These are phyloP conservation scores for Hippolais icterina DNA, from an alignment of 2,113 vertebrate species.

Conservation along the genomic window DNA sequence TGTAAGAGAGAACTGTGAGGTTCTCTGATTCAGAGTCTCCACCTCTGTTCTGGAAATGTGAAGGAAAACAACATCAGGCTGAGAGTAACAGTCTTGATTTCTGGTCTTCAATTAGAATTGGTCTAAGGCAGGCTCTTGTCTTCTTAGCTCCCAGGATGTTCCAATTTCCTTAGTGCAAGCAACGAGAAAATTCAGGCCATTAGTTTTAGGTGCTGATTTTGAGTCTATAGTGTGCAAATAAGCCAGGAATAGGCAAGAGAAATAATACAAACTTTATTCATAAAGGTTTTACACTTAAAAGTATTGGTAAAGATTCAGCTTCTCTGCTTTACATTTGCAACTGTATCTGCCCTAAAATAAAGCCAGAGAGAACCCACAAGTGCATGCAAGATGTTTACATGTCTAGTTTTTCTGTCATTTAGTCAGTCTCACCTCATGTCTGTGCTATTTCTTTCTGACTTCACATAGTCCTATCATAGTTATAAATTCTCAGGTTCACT, in stretches of 20 bases:
- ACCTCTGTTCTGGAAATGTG: neutral
- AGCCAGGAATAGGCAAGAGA: neutral
- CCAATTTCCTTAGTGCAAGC: neutral
- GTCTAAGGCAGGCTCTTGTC: neutral
- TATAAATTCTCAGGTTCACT: neutral
- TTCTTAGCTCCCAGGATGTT: neutral
- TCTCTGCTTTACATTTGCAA: neutral
- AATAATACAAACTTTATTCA: neutral
- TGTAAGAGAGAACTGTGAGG: neutral
- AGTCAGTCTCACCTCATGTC: neutral
- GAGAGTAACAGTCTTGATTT: neutral
- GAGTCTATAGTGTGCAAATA: neutral
- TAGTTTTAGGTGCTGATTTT: neutral
- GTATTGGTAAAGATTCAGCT: neutral
- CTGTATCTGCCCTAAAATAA: neutral
- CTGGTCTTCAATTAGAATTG: neutral
- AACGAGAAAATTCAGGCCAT: neutral
- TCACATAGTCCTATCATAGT: neutral
- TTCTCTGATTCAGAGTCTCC: neutral
- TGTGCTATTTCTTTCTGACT: neutral
- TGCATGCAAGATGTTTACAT: neutral
- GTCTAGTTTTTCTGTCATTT: accelerated
- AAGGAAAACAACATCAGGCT: accelerated
- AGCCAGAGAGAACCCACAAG: neutral
- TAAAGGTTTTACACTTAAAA: neutral